Percentiles rank a stretch among this genome's conserved stretches.
Evolutionary conservation across 2,888 invertebrate species (phyloP).

Genomic region (Acanthoscelides obtectus): DNA sequence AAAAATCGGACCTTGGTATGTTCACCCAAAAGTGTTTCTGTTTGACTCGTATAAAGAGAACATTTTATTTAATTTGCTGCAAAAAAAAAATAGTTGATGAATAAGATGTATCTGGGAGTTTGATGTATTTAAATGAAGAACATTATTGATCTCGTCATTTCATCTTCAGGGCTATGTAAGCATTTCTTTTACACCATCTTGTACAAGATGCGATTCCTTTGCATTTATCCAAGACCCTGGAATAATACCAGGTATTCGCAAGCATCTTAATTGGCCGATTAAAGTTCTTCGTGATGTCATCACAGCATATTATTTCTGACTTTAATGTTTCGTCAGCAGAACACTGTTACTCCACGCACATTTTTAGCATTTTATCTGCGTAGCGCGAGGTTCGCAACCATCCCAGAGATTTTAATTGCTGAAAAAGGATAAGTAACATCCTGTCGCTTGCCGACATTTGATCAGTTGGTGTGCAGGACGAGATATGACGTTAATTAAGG

Average conservation of each 20-base stretch:
- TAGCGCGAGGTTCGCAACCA: background rate
- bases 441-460: background rate
- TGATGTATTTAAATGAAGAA: too few relatives aligned
- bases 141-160: too few relatives aligned
- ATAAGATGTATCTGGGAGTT: too few relatives aligned
- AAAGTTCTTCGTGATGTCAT: background rate
- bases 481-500: background rate
- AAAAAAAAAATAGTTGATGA: too few relatives aligned
- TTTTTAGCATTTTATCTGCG: background rate
- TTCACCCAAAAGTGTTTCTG: too few relatives aligned
- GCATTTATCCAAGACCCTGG: background rate
- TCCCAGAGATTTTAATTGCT: background rate
- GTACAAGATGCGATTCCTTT: background rate
- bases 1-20: too few relatives aligned
- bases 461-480: background rate
- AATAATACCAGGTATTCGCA: background rate
- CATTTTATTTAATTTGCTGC: too few relatives aligned
- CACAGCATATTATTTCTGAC: background rate
- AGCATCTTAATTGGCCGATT: conserved; percentile 1
- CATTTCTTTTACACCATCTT: too few relatives aligned
- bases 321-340: background rate
- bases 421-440: background rate
- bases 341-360: background rate
- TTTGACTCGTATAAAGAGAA: too few relatives aligned
- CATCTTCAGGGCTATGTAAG: too few relatives aligned